These are phyloP conservation scores for Saguinus imperator DNA, from an alignment of 2,113 vertebrate species.

Conservation along the genomic window DNA sequence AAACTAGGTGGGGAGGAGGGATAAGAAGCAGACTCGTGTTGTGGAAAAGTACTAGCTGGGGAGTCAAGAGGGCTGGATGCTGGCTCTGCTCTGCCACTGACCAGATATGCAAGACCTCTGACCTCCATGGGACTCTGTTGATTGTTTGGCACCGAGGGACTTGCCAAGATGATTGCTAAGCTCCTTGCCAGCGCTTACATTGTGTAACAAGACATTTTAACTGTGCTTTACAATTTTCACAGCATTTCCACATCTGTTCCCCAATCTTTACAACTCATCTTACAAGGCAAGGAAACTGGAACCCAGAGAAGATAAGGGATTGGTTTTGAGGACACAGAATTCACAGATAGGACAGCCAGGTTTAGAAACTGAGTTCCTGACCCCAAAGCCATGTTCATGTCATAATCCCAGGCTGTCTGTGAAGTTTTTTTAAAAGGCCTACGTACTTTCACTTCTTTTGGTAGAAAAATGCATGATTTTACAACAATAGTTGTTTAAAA, in stretches of 20 bases:
- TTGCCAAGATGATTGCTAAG: not conserved
- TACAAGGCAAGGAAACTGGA: not conserved
- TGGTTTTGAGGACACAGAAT: not conserved
- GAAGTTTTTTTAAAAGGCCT: not conserved
- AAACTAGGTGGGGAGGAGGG: rapidly evolving
- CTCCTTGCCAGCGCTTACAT: not conserved
- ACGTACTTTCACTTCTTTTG: not conserved
- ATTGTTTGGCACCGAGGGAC: not conserved
- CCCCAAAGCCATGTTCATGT: not conserved
- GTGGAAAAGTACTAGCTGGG: not conserved
- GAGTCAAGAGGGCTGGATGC: rapidly evolving
- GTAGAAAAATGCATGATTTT: not conserved
- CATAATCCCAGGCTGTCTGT: not conserved
- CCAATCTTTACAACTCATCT: not conserved
- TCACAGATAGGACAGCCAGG: not conserved
- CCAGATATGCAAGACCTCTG: not conserved
- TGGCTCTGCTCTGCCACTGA: rapidly evolving
- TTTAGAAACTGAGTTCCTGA: not conserved
- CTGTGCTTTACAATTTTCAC: not conserved
- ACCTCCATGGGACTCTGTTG: not conserved
- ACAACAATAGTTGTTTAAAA: not conserved
- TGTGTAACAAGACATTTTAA: not conserved
- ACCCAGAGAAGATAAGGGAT: not conserved
- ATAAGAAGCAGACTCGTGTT: not conserved
- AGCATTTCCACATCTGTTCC: not conserved